Evolutionary conservation across 2,797 vertebrate species (phyloP).

Genomic region (Etheostoma perlongum): DNA sequence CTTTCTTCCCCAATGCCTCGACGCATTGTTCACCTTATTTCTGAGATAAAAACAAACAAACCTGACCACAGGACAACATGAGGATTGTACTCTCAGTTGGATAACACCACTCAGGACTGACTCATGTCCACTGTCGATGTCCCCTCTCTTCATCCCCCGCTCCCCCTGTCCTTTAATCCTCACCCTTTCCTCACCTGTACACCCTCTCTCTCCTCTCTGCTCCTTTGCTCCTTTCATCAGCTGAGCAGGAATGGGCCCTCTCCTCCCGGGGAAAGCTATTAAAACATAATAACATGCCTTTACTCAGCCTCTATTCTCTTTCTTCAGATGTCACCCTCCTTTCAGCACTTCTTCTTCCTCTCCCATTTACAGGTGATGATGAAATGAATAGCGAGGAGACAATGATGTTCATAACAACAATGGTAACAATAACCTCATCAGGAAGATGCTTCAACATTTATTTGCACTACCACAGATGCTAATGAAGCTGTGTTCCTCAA

Average conservation of each 20-base stretch:
- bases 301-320: conserved; percentile 22
- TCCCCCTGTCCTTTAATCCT: neutral
- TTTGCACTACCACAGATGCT: conserved; percentile 31
- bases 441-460: conserved; percentile 33
- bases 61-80: too few relatives aligned
- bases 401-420: conserved; percentile 34
- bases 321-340: conserved; percentile 18
- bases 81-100: neutral
- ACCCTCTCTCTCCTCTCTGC: neutral
- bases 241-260: conserved; percentile 42
- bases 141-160: neutral
- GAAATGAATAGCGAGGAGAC: conserved; percentile 22
- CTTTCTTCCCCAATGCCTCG: too few relatives aligned
- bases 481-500: conserved; percentile 41
- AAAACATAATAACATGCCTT: conserved; percentile 62
- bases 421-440: conserved; percentile 54
- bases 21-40: too few relatives aligned
- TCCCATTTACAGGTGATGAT: conserved; percentile 52
- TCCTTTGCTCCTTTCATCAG: conserved; percentile 47
- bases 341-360: conserved; percentile 26
- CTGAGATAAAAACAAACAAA: too few relatives aligned
- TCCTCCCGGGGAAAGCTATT: conserved; percentile 51
- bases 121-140: neutral
- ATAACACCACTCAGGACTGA: neutral
- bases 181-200: neutral